These are phyloP conservation scores for Thamnaconus septentrionalis DNA, from an alignment of 2,113 vertebrate genomes.

Conservation along the genomic window DNA sequence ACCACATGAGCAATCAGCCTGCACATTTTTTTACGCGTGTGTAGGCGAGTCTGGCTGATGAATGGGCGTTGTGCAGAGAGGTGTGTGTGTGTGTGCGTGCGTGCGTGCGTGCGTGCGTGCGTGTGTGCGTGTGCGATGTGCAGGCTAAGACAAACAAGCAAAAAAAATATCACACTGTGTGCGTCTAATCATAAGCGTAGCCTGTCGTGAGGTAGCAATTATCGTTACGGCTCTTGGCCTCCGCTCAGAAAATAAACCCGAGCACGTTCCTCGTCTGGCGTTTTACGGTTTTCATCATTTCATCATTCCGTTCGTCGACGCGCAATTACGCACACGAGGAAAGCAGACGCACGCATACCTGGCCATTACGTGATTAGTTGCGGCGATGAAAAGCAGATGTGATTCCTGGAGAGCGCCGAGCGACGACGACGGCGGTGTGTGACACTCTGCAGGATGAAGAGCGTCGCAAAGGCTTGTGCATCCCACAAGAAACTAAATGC, in stretches of 20 bases:
- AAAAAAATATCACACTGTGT: constrained; percentile 22
- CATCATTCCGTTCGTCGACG: background rate
- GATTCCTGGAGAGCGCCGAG: constrained; percentile 22
- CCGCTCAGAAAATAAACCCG: constrained; percentile 29
- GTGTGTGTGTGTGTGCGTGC: background rate
- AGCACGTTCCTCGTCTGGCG: background rate
- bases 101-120: constrained; percentile 8
- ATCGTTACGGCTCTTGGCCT: constrained; percentile 33
- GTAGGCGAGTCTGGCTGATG: too few species aligned
- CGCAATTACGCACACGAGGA: constrained; percentile 11
- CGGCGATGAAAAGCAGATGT: constrained; percentile 62
- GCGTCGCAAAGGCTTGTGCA: constrained; percentile 23
- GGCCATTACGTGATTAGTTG: constrained; percentile 51
- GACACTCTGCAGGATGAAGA: constrained; percentile 23
- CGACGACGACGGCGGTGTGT: too few species aligned
- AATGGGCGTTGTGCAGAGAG: background rate
- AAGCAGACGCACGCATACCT: constrained; percentile 7
- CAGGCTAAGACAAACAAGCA: constrained; percentile 3
- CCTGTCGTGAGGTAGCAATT: constrained; percentile 42
- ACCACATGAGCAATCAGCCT: constrained; percentile 56
- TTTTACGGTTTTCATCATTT: constrained; percentile 16
- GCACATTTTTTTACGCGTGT: too few species aligned
- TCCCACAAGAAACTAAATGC: constrained; percentile 11
- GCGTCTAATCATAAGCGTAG: constrained; percentile 31
- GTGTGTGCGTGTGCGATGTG: constrained; percentile 7